These are phyloP conservation scores for Sisor rabdophorus DNA, from an alignment of 2,113 vertebrate genomes.

Conservation along the genomic window DNA sequence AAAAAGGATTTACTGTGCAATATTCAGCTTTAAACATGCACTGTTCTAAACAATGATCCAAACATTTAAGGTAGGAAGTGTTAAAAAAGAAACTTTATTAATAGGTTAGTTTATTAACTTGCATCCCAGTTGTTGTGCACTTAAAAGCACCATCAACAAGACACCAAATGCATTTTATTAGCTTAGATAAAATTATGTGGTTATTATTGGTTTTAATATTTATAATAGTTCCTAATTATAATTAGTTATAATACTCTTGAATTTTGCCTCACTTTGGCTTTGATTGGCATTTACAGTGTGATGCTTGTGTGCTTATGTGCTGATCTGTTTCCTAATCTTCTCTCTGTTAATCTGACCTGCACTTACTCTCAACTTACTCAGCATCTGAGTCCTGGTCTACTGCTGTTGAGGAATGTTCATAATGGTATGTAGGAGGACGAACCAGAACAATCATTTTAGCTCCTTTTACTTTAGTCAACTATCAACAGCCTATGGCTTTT, in stretches of 20 bases:
- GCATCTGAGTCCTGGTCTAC: conserved; percentile 77
- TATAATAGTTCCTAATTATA: neutral
- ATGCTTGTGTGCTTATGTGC: conserved; percentile 59
- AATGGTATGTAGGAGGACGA: conserved; percentile 58
- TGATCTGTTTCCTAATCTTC: conserved; percentile 48
- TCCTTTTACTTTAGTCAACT: neutral
- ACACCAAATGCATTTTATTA: neutral
- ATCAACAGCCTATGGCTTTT: neutral
- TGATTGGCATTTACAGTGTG: conserved; percentile 28
- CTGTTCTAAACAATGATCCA: neutral
- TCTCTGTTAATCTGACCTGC: conserved; percentile 33
- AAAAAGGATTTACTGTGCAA: neutral
- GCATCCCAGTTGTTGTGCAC: neutral
- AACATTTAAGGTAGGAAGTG: neutral
- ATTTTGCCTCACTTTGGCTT: conserved; percentile 5
- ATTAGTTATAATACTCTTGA: neutral
- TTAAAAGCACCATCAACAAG: neutral
- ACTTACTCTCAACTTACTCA: conserved; percentile 64
- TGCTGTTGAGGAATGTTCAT: conserved; percentile 77
- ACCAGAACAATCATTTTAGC: neutral
- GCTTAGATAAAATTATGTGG: too few species aligned
- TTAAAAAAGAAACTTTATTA: neutral
- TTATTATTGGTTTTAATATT: neutral
- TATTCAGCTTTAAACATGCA: neutral
- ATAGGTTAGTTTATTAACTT: neutral